Percentiles rank a stretch among this genome's conserved stretches.
Evolutionary conservation across 2,113 vertebrate species (phyloP).

Genomic region (Microcebus jonahi): DNA sequence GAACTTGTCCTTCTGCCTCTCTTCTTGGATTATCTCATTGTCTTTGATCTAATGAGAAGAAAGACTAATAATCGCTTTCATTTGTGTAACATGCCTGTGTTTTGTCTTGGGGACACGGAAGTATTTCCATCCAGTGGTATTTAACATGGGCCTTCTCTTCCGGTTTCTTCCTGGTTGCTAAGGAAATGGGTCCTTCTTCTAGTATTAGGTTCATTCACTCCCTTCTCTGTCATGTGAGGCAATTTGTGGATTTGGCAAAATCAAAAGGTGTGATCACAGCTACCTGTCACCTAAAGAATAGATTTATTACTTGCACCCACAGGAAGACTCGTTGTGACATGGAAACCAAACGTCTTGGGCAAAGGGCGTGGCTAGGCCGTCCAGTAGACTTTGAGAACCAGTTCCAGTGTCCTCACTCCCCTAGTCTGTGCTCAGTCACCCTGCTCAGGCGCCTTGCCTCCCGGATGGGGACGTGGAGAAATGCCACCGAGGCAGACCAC

Average conservation of each 20-base stretch:
- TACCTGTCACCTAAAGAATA: not conserved
- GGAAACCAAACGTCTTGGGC: not conserved
- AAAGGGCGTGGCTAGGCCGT: not conserved
- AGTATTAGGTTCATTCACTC: not conserved
- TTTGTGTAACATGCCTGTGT: not conserved
- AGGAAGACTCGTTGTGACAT: not conserved
- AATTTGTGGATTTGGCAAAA: not conserved
- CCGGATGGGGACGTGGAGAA: not conserved
- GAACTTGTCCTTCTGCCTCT: not conserved
- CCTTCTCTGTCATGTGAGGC: not conserved
- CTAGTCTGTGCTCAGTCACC: not conserved
- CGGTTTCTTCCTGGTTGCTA: not conserved
- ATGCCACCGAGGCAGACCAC: not conserved
- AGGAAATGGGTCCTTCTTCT: not conserved
- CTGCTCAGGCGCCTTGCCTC: not conserved
- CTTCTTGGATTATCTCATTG: not conserved
- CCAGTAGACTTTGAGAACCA: not conserved
- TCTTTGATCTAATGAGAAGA: not conserved
- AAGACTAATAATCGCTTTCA: not conserved
- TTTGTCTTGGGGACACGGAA: not conserved
- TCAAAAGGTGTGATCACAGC: not conserved
- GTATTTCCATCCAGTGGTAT: not conserved
- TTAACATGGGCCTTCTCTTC: not conserved
- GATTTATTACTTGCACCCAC: not conserved
- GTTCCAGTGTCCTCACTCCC: not conserved